These are phyloP conservation scores for rabbit (Oryctolagus cuniculus) DNA, from an alignment of 2,113 vertebrate species.

Conservation along the genomic window DNA sequence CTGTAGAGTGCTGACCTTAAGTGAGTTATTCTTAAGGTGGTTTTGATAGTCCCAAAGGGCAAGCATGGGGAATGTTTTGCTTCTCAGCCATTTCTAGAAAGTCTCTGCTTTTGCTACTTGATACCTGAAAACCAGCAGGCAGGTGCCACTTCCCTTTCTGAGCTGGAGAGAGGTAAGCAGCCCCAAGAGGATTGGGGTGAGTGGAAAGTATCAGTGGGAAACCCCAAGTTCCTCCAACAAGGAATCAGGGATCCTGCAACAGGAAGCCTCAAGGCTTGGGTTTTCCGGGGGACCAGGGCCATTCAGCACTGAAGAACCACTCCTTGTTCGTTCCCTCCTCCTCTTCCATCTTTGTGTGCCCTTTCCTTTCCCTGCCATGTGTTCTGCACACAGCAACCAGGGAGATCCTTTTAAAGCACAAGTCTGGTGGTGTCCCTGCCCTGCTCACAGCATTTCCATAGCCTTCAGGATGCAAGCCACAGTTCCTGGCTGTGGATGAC, in stretches of 20 bases:
- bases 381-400: neutral
- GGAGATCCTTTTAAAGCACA: neutral
- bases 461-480: neutral
- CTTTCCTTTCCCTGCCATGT: neutral
- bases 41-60: neutral
- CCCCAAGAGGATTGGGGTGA: neutral
- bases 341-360: neutral
- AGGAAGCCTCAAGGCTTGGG: neutral
- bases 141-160: neutral
- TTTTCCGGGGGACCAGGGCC: neutral
- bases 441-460: neutral
- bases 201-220: neutral
- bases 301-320: neutral
- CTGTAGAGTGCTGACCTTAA: neutral
- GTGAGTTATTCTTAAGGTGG: neutral
- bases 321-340: neutral
- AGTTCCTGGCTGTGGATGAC: neutral
- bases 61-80: neutral
- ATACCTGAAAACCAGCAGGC: neutral
- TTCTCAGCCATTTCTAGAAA: constrained; percentile 36
- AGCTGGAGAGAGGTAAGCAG: neutral
- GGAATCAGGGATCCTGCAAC: neutral
- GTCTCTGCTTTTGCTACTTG: constrained; percentile 26
- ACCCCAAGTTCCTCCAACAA: neutral
- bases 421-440: neutral